Conservation (phyloP, 2,113 vertebrate genomes). For the Callorhinus ursinus region DNA sequence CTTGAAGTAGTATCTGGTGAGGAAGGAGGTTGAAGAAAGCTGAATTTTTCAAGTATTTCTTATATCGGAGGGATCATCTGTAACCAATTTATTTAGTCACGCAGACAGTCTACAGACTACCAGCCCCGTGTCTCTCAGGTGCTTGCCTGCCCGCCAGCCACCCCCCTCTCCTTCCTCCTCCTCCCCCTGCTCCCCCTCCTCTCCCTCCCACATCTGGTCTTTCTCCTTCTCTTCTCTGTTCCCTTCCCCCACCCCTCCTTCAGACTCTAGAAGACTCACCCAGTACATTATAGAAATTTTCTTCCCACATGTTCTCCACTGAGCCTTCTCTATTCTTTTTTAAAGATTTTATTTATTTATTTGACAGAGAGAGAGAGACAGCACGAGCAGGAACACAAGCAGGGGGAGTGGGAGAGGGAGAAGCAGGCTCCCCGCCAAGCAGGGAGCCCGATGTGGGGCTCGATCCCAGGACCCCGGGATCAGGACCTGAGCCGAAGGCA, state of each 20-base stretch:
- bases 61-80: neutral
- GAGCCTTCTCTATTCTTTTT: neutral
- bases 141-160: neutral
- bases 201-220: neutral
- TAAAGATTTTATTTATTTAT: too few relatives aligned
- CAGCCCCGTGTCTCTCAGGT: neutral
- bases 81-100: neutral
- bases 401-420: too few relatives aligned
- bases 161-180: too few relatives aligned
- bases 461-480: too few relatives aligned
- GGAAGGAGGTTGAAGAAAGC: neutral
- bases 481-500: too few relatives aligned
- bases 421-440: too few relatives aligned
- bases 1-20: neutral
- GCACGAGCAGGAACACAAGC: too few relatives aligned
- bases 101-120: neutral
- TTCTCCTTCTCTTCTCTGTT: neutral
- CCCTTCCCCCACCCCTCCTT: neutral
- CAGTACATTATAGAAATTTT: neutral
- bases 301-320: neutral
- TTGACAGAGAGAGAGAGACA: too few relatives aligned
- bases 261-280: neutral
- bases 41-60: neutral
- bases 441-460: too few relatives aligned
- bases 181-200: rapidly evolving